Evolutionary conservation across 1,140 invertebrate genomes (phyloP), one percentile per base, ranked within the genome.

Genomic region (Leptinotarsa undecemlineata): DNA sequence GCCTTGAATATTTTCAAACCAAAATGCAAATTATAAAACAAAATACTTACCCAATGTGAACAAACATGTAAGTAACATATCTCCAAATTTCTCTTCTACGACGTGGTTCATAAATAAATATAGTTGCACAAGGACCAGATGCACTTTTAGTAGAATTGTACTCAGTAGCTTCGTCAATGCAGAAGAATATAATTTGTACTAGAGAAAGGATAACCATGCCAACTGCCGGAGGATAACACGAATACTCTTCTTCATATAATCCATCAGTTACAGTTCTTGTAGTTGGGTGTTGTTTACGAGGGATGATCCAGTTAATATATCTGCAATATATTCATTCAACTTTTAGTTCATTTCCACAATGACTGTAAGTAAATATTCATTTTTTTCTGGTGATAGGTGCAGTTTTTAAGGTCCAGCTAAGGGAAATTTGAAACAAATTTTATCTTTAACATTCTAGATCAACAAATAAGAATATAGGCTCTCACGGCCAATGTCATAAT

Each of bases 11-110:
- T 42, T 42, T 11, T 11, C 33, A 42, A 42, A 11, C 11, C 2
- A 42, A 42, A 42, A 11, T 42, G 2, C 33, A 70, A 21, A 72
- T n/a, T 66, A 48, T 42, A 42, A 42, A 42, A 11, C 33, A 42
- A 42, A 42, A 62, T 68, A 88, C 90, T 88, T 85, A 93, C 93
- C 96, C 96, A 74, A 96, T 92, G 86, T 99, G 97, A 48, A 99
- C 96, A 83, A 99, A 93, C 95, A 98, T 98, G 84, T 99, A 99
- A 2, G 95, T 94, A 11, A 98, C 67, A 84, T 93, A 99, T 79
- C 98, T 89, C 96, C 96, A 99, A 0, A 91, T 92, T 87, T 99
- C 92, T 70, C 92, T 91, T 76, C 97, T 89, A 80, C 92, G 91
- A 76, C 91, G 89, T 0, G 97, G 97, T 87, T 96, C 93, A 86